A percentile compares a stretch with the other conserved stretches of the same genome.
Conservation (phyloP, 2,888 invertebrate species). For the Eupithecia subumbrata region DNA sequence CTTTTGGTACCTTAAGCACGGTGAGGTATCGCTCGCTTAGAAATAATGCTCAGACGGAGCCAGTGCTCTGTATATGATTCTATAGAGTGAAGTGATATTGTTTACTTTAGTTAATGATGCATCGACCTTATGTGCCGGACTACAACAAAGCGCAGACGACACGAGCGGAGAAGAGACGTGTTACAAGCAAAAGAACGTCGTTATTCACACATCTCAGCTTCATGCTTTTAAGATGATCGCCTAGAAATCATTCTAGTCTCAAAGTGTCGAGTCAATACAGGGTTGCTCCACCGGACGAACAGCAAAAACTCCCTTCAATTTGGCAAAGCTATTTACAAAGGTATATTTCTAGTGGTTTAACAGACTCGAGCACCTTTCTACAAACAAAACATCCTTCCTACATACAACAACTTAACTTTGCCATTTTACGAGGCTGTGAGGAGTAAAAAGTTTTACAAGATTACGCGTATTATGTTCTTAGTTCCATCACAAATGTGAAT, state of each 20-base stretch:
- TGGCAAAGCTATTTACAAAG: too few relatives aligned
- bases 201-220: too few relatives aligned
- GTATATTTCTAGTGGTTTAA: too few relatives aligned
- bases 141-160: too few relatives aligned
- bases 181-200: too few relatives aligned
- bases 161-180: too few relatives aligned
- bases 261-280: too few relatives aligned
- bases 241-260: too few relatives aligned
- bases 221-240: too few relatives aligned
- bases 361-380: neutral
- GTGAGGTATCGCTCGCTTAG: constrained; percentile 4
- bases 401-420: neutral
- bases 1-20: neutral
- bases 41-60: neutral
- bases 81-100: neutral
- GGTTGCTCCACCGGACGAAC: too few relatives aligned
- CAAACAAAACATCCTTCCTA: neutral
- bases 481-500: too few relatives aligned
- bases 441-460: neutral
- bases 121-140: neutral
- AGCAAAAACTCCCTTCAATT: too few relatives aligned
- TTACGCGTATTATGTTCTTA: neutral
- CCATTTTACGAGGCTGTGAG: neutral
- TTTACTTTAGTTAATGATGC: neutral
- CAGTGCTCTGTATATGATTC: neutral